These are phyloP conservation scores for Rhinatrema bivittatum DNA, from an alignment of 2,797 vertebrate species.

Conservation along the genomic window DNA sequence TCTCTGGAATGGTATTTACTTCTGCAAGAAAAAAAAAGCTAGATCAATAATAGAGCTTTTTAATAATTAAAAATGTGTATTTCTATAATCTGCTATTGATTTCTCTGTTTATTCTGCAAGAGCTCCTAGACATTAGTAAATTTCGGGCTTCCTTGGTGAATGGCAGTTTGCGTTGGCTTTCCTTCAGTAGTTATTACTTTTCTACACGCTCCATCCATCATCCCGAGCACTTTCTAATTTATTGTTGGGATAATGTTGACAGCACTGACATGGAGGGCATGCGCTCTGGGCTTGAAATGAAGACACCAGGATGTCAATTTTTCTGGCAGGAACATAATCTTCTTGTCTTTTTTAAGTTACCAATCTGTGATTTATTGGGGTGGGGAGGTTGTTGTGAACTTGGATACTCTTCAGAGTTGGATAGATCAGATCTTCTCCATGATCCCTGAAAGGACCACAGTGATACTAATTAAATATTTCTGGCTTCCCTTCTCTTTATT, in stretches of 20 bases:
- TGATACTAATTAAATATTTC: too few relatives aligned
- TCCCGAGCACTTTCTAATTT: slow-evolving; percentile 28
- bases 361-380: too few relatives aligned
- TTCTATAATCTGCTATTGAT: slow-evolving; percentile 47
- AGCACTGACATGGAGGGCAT: slow-evolving; percentile 19
- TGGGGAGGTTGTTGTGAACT: too few relatives aligned
- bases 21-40: slow-evolving; percentile 27
- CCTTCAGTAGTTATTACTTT: slow-evolving; percentile 27
- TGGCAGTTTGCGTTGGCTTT: slow-evolving; percentile 13
- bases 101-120: slow-evolving; percentile 31
- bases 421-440: too few relatives aligned
- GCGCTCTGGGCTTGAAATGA: slow-evolving; percentile 8
- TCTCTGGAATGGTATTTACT: slow-evolving; percentile 42
- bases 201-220: slow-evolving; percentile 31
- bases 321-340: slow-evolving; percentile 19
- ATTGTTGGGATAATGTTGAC: slow-evolving; percentile 29
- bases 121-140: slow-evolving; percentile 25
- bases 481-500: too few relatives aligned
- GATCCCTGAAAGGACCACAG: too few relatives aligned
- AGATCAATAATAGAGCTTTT: slow-evolving; percentile 43
- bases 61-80: slow-evolving; percentile 62
- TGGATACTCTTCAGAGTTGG: too few relatives aligned
- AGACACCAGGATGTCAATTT: slow-evolving; percentile 22
- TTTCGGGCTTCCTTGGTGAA: slow-evolving; percentile 17
- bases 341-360: slow-evolving; percentile 6